Evolutionary conservation across 2,888 invertebrate species (phyloP).

Genomic region (Troides aeacus): DNA sequence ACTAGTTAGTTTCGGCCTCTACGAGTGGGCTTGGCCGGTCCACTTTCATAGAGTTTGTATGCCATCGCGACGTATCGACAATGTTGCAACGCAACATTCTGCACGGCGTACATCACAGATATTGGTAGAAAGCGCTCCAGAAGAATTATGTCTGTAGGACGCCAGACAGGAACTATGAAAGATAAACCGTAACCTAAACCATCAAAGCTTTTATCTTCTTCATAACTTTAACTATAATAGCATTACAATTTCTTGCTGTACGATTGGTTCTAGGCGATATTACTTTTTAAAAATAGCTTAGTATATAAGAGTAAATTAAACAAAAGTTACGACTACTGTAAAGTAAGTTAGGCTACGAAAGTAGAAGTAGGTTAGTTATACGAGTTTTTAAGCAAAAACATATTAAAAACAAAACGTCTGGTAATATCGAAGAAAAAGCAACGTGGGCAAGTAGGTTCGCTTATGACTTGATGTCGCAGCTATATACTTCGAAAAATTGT

Average conservation of each 20-base stretch:
- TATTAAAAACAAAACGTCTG: too few species aligned
- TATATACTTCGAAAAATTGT: not conserved
- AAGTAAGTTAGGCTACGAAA: too few species aligned
- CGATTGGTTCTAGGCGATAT: too few species aligned
- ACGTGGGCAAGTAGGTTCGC: not conserved
- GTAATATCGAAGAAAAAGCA: not conserved
- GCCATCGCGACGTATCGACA: slow-evolving; percentile 43
- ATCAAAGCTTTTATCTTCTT: not conserved
- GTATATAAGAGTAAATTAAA: too few species aligned
- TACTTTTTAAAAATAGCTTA: too few species aligned
- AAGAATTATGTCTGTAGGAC: slow-evolving; percentile 51
- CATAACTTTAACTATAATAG: not conserved
- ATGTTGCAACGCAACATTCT: slow-evolving; percentile 49
- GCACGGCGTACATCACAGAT: slow-evolving; percentile 50
- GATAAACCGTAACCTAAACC: not conserved
- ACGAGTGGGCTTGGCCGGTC: slow-evolving; percentile 44
- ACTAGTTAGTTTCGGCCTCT: slow-evolving; percentile 24
- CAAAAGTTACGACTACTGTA: too few species aligned
- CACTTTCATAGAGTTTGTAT: slow-evolving; percentile 64
- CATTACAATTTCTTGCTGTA: not conserved
- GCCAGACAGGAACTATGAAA: slow-evolving; percentile 38
- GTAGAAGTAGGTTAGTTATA: too few species aligned
- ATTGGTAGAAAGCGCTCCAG: slow-evolving; percentile 67
- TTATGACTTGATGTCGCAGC: not conserved
- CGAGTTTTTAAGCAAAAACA: too few species aligned